Conservation (phyloP, 2,888 invertebrate species). For the Drosophila birchii region DNA sequence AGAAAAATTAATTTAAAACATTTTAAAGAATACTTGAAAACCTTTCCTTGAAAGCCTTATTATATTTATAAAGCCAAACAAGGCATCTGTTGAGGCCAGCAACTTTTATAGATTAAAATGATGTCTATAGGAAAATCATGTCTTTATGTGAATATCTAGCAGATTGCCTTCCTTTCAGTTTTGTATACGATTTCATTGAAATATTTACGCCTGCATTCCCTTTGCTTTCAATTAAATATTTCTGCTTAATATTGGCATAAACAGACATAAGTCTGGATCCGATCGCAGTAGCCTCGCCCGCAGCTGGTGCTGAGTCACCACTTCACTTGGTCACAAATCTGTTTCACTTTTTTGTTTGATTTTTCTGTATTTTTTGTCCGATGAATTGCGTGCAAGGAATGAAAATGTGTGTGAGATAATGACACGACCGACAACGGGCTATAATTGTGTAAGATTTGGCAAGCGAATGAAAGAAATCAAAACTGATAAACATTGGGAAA, state of each 20-base stretch:
- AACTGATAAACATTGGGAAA: slow-evolving; percentile 38
- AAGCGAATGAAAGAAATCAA: slow-evolving; percentile 23
- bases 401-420: slow-evolving; percentile 62
- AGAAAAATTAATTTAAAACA: not conserved
- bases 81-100: slow-evolving; percentile 15
- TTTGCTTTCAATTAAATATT: slow-evolving; percentile 30
- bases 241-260: slow-evolving; percentile 17
- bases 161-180: slow-evolving; percentile 5
- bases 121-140: slow-evolving; percentile 2
- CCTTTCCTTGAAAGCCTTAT: not conserved
- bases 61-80: slow-evolving; percentile 6
- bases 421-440: slow-evolving; percentile 28
- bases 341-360: slow-evolving; percentile 16
- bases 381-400: slow-evolving; percentile 56
- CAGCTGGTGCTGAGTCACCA: slow-evolving; percentile 44
- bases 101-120: slow-evolving; percentile 18
- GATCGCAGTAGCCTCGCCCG: slow-evolving; percentile 23
- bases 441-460: slow-evolving; percentile 61
- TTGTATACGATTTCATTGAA: slow-evolving; percentile 17
- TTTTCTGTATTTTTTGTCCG: slow-evolving; percentile 11
- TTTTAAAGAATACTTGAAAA: too few species aligned
- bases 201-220: slow-evolving; percentile 11
- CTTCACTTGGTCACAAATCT: slow-evolving; percentile 26
- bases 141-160: not conserved
- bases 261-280: slow-evolving; percentile 10